These are phyloP conservation scores for Campoletis sonorensis DNA, from an alignment of 1,140 invertebrate species.

Conservation along the genomic window DNA sequence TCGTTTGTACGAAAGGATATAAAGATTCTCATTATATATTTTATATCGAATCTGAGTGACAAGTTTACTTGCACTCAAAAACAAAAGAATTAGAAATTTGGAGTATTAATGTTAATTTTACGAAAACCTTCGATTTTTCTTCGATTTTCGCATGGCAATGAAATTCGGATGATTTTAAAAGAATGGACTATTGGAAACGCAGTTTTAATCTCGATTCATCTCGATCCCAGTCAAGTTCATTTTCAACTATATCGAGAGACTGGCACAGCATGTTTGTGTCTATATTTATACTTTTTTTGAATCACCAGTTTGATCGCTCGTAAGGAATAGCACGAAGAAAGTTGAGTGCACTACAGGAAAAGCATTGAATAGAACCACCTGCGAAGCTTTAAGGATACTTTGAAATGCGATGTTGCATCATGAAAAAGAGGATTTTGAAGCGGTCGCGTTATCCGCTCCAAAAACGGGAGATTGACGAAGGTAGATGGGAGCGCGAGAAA, in stretches of 20 bases:
- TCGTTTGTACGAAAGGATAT: conserved; percentile 5
- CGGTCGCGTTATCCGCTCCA: conserved; percentile 8
- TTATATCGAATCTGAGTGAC: not conserved
- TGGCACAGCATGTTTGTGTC: not conserved
- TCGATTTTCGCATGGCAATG: no score
- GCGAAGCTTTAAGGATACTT: not conserved
- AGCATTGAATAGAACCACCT: not conserved
- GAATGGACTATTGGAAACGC: not conserved
- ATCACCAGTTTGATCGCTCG: not conserved
- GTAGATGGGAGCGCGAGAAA: not conserved
- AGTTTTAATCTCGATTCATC: not conserved
- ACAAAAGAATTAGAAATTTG: no score
- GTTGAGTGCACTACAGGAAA: not conserved
- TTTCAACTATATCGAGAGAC: not conserved
- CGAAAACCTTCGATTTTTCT: no score
- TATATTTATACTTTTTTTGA: not conserved
- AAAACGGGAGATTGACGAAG: not conserved
- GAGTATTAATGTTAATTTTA: no score
- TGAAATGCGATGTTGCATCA: not conserved
- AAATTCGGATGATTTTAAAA: no score
- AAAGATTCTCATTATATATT: not conserved
- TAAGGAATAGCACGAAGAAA: not conserved
- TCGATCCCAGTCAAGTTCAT: not conserved
- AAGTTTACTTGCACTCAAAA: not conserved
- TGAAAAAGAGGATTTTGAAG: not conserved